Base-by-base conservation (phyloP, 2,888 invertebrate species). In the Strigamia maritima region DNA sequence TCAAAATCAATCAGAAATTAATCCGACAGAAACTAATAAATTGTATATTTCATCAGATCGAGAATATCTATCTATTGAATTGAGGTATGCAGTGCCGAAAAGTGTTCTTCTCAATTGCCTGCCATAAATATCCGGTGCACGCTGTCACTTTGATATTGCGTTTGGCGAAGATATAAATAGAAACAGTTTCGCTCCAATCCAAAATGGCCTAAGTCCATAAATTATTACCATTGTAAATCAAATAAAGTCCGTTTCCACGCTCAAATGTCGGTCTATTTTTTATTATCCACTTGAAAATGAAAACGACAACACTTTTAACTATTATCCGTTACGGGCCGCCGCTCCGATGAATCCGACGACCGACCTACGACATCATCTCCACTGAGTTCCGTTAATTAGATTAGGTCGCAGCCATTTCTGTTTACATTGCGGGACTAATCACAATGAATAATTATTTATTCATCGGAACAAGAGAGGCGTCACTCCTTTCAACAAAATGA, bases 171-270 rank as follows among this genome's bases (percentile, higher is more conserved):
- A 54, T 54, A 54, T 54, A 54, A 54, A 54, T 54, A 54, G 54
- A 54, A 54, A 54, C 54, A 54, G 54, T 54, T 54, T 54, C 54
- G 54, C 54, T 54, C 54, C 54, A 54, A 54, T 54, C 54, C 54
- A 54, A 54, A 54, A 54, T 54, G 54, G 54, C 54, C 54, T 19
- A 54, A 54, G 54, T 54, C n/a, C 54, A 54, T 54, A 54, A 54
- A 54, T 54, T 54, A 54, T 54, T n/a, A 19, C 54, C 54, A 54
- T 19, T 54, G 54, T 54, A 54, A 54, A 54, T 54, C 54, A 54
- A 54, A 54, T 54, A 54, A 54, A 54, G 54, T 54, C 54, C 54
- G n/a, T 54, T 54, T 54, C 54, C 54, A 54, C 54, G 54, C 54
- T 54, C 54, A 54, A 54, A 54, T 19, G 54, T 54, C 54, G n/a